These are phyloP conservation scores for Holothuria leucospilota DNA, from an alignment of 53 echinoderm and acorn worm species.

Conservation along the genomic window DNA sequence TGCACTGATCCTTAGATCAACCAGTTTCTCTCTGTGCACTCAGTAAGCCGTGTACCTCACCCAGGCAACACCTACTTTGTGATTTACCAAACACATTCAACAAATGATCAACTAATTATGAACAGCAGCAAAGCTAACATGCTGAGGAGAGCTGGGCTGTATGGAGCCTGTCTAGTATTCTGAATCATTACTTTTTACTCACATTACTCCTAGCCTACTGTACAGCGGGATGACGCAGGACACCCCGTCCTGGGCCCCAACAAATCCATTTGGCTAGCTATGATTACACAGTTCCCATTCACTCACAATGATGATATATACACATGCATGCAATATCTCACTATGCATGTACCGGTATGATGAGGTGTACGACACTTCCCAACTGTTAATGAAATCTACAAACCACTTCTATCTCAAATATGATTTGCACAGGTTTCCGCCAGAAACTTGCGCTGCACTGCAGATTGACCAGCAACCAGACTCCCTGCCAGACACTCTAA, in stretches of 20 bases:
- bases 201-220: constrained; percentile 39
- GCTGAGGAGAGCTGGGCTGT: constrained; percentile 31
- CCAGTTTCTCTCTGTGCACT: constrained; percentile 15
- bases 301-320: constrained; percentile 50
- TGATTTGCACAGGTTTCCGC: constrained; percentile 48
- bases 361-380: constrained; percentile 43
- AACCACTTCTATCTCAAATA: constrained; percentile 45
- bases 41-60: constrained; percentile 37
- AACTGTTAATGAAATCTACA: constrained; percentile 48
- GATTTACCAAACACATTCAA: constrained; percentile 52
- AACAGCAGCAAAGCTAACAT: constrained; percentile 53
- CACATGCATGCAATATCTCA: constrained; percentile 41
- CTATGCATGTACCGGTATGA: constrained; percentile 45
- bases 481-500: constrained; percentile 32
- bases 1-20: constrained; percentile 17
- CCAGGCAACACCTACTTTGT: constrained; percentile 51
- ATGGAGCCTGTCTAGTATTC: constrained; percentile 28
- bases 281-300: constrained; percentile 51
- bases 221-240: constrained; percentile 32
- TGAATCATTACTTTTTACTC: constrained; percentile 57
- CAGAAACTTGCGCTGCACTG: constrained; percentile 16
- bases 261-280: constrained; percentile 56
- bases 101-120: constrained; percentile 57
- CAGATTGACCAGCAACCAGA: constrained; percentile 32
- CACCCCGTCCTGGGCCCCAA: constrained; percentile 45